Evolutionary conservation across 2,113 vertebrate species (phyloP), one percentile per base, ranked within the genome.

Genomic region (Carettochelys insculpta): DNA sequence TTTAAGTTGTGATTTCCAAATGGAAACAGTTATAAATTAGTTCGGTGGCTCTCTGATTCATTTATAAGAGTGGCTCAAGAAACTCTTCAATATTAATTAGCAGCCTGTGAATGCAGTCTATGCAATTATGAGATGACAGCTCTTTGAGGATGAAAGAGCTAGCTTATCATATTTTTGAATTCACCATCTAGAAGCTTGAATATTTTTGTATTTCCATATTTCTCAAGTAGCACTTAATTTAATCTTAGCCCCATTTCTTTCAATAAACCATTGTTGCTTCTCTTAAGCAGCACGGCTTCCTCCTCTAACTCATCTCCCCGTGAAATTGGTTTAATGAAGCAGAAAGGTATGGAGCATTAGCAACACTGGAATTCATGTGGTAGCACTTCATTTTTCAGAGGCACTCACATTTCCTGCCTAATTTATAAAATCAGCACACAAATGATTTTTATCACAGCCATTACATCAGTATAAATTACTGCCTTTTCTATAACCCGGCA

Each of bases 271-370:
- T 99, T 99, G 99, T 99, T 99, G 98, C 94, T 5, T 98, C 98
- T 97, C 98, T 98, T 98, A 98, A 98, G 98, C 98, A 97, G 98
- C 98, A 95, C 98, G 98, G 98, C 99, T 99, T 99, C 99, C 98
- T 99, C 99, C 99, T 98, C 99, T 99, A 99, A 99, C 98, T 99
- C 99, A 99, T 99, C 99, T 99, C 98, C 97, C 98, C 99, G 98
- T 99, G 99, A 99, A 99, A 99, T 99, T 99, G 99, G 99, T 99
- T 99, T 99, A 99, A 99, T 99, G 99, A 99, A 99, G 98, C 99
- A 99, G 99, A 99, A 99, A 99, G 98, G 99, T 99, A 99, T 99
- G 99, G 99, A 98, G 98, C 98, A 99, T 99, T 99, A 99, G 98
- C 98, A 99, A 99, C 98, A 99, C 98, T 98, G 98, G 98, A 98